These are phyloP conservation scores for Calliopum simillimum DNA, from an alignment of 2,888 invertebrate genomes.

Conservation along the genomic window DNA sequence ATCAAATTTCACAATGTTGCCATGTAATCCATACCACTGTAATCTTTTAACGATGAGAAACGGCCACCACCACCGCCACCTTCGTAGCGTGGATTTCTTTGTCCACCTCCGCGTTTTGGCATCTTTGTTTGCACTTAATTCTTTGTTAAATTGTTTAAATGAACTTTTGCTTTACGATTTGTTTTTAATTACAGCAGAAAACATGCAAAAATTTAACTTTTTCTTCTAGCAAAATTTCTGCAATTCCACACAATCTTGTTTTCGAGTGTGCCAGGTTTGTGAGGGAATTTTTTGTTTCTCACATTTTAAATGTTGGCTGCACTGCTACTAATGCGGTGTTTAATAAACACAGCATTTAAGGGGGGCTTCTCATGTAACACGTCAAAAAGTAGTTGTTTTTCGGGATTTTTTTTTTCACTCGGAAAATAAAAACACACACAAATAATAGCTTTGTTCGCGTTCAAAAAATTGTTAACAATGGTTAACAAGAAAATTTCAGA, in stretches of 20 bases:
- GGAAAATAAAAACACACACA: no score
- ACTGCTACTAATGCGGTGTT: conserved; percentile 19
- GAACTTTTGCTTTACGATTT: conserved; percentile 4
- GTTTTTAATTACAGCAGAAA: not conserved
- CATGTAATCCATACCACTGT: conserved; percentile 51
- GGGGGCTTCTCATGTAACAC: no score
- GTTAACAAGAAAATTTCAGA: no score
- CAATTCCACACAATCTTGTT: conserved; percentile 17
- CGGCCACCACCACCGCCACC: conserved; percentile 48
- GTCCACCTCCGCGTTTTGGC: conserved; percentile 55
- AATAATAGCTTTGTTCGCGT: no score
- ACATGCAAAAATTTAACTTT: conserved; percentile 28
- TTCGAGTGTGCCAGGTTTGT: conserved; percentile 34
- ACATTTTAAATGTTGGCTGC: conserved; percentile 26
- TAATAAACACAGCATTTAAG: not conserved
- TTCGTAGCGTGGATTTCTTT: conserved; percentile 45
- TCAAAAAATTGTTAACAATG: no score
- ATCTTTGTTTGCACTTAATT: conserved; percentile 41
- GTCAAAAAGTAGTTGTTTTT: no score
- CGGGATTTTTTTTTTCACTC: no score
- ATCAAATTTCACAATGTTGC: conserved; percentile 10
- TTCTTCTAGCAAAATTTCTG: conserved; percentile 9
- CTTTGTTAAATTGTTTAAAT: conserved; percentile 3
- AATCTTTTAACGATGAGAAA: conserved; percentile 56
- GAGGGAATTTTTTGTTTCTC: not conserved